Percentiles rank a stretch among this genome's conserved stretches.
These are phyloP conservation scores for Peribatodes rhomboidaria DNA, from an alignment of 2,888 invertebrate genomes.

Conservation along the genomic window DNA sequence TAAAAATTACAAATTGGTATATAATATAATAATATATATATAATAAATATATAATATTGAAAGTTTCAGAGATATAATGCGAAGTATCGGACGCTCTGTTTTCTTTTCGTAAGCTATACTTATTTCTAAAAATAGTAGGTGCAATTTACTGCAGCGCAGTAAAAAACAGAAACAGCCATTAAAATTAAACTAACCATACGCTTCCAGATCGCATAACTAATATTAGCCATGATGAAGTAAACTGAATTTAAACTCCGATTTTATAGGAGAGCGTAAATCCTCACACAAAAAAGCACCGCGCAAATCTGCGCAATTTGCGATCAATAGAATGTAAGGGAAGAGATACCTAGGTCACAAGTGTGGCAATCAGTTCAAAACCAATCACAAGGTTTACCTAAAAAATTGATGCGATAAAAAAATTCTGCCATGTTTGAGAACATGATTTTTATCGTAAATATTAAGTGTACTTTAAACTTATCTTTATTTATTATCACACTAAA, in stretches of 20 bases:
- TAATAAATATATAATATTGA: too few species aligned
- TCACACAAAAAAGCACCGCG: not conserved
- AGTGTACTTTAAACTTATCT: too few species aligned
- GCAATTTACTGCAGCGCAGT: too few species aligned
- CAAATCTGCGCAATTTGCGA: slow-evolving; percentile 5
- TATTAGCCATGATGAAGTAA: slow-evolving; percentile 64
- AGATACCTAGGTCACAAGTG: slow-evolving; percentile 17
- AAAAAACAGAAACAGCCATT: not conserved
- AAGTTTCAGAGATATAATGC: too few species aligned
- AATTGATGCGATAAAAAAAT: not conserved
- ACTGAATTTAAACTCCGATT: not conserved
- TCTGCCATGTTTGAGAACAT: too few species aligned
- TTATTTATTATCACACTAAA: not conserved
- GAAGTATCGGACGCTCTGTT: too few species aligned
- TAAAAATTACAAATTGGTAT: too few species aligned
- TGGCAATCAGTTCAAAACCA: slow-evolving; percentile 11
- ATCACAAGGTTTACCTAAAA: too few species aligned
- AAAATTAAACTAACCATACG: slow-evolving; percentile 66
- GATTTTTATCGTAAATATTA: too few species aligned
- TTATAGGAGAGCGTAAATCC: not conserved
- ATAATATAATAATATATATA: too few species aligned
- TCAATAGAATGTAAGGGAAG: slow-evolving; percentile 14
- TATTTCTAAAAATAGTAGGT: too few species aligned
- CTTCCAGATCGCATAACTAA: slow-evolving; percentile 67
- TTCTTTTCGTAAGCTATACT: too few species aligned